Percentiles rank a stretch among this genome's conserved stretches.
These are phyloP conservation scores for Myzus persicae DNA, from an alignment of 1,140 invertebrate species.

Conservation along the genomic window DNA sequence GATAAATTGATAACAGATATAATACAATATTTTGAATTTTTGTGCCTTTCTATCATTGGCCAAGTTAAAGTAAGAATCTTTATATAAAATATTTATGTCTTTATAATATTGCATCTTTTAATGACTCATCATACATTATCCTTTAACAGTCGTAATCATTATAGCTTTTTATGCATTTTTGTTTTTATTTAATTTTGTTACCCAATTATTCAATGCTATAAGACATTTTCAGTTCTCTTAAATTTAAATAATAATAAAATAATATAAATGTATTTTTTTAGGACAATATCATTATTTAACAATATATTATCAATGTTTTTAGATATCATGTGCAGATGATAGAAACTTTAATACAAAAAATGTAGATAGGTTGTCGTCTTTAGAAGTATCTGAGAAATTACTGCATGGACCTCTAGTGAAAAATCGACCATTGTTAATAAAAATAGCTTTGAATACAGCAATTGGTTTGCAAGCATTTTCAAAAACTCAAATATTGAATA, in stretches of 20 bases:
- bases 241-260: neutral
- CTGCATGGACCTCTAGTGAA: slow-evolving; percentile 75
- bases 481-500: slow-evolving; percentile 67
- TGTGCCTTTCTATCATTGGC: slow-evolving; percentile 70
- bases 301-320: slow-evolving; percentile 58
- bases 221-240: neutral
- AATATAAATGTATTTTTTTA: too few relatives aligned
- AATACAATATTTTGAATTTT: slow-evolving; percentile 75
- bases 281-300: too few relatives aligned
- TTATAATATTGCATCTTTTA: neutral
- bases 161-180: neutral
- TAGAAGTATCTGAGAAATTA: slow-evolving; percentile 76
- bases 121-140: too few relatives aligned
- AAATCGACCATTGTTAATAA: slow-evolving; percentile 72
- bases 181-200: neutral
- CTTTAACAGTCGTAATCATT: too few relatives aligned
- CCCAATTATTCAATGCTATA: neutral
- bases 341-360: slow-evolving; percentile 72
- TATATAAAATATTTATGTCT: neutral
- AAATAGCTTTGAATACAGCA: slow-evolving; percentile 74
- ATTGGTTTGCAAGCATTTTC: slow-evolving; percentile 69
- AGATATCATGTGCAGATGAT: slow-evolving; percentile 68
- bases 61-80: slow-evolving; percentile 67
- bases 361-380: slow-evolving; percentile 75
- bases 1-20: slow-evolving; percentile 73